phyloP scores from a whole-genome alignment of 2,888 invertebrate genomes.

The Euproctis similis region DNA sequence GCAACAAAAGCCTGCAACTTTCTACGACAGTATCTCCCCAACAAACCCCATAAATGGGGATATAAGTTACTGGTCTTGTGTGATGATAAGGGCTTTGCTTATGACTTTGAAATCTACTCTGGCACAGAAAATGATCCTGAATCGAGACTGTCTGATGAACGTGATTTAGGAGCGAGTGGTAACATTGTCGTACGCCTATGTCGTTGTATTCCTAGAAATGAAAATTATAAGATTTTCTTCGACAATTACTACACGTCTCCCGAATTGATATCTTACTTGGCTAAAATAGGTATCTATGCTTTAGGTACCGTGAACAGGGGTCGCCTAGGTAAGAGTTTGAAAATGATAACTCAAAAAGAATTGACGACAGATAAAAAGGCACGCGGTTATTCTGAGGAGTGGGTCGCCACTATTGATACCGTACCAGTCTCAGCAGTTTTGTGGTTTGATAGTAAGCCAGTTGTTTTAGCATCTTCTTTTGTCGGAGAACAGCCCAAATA shows the following conservation, averaged over 20 bases:
- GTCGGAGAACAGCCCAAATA: slow-evolving; percentile 2
- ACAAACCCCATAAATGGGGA: slow-evolving; percentile 18
- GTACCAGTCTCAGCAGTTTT: slow-evolving; percentile 1
- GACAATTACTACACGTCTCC: slow-evolving; percentile 15
- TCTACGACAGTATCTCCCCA: slow-evolving; percentile 14
- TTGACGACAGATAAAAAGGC: slow-evolving; percentile 1
- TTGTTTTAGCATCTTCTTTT: slow-evolving; percentile 1
- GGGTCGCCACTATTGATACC: slow-evolving; percentile 1
- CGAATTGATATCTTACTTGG: slow-evolving; percentile 11
- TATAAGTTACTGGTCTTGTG: slow-evolving; percentile 15
- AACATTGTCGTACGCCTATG: slow-evolving; percentile 2
- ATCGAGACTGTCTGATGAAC: slow-evolving; percentile 2
- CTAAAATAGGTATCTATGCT: slow-evolving; percentile 5
- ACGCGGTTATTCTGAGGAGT: slow-evolving; percentile 3
- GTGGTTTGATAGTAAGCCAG: slow-evolving; percentile 4
- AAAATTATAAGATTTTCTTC: slow-evolving; percentile 11
- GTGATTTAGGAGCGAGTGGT: slow-evolving; percentile 6
- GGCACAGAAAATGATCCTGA: slow-evolving; percentile 9
- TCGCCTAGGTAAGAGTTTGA: background rate
- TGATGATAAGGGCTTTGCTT: slow-evolving; percentile 9
- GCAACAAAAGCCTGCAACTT: slow-evolving; percentile 1
- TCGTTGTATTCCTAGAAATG: slow-evolving; percentile 1
- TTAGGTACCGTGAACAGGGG: slow-evolving; percentile 1
- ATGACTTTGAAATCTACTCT: background rate
- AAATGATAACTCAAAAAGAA: background rate